Percentiles rank a stretch among this genome's conserved stretches.
Conservation (phyloP, 2,113 vertebrate genomes). For the Corynorhinus townsendii region DNA sequence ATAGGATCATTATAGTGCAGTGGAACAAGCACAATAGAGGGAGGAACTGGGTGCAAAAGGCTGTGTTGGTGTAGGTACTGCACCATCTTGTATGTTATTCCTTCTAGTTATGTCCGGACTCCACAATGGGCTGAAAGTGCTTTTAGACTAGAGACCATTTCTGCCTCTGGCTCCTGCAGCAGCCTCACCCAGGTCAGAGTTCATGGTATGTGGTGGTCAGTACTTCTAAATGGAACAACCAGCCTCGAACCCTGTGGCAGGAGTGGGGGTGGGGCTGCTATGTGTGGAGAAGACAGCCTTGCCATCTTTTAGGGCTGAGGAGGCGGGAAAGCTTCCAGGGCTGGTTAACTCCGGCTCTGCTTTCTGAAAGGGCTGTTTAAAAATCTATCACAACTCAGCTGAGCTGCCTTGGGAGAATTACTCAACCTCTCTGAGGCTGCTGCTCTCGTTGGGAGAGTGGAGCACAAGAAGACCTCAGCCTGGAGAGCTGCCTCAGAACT, state of each 20-base stretch:
- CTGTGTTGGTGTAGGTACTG: neutral
- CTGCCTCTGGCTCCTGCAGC: neutral
- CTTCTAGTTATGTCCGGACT: neutral
- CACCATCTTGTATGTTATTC: fast-evolving
- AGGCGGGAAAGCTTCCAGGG: neutral
- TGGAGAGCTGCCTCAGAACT: neutral
- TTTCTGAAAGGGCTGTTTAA: neutral
- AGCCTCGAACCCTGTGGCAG: neutral
- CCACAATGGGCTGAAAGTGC: neutral
- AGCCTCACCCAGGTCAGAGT: neutral
- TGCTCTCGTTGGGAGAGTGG: neutral
- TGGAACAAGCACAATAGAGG: too few relatives aligned
- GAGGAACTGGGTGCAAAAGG: neutral
- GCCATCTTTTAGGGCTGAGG: neutral
- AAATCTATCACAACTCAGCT: neutral
- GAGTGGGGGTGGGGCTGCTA: neutral
- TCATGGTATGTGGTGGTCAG: neutral
- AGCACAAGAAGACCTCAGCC: neutral
- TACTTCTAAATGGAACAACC: neutral
- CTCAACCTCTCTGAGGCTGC: neutral
- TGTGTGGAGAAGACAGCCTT: neutral
- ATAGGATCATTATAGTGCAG: neutral
- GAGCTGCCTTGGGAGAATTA: neutral
- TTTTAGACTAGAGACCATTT: neutral
- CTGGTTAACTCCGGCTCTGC: neutral